phyloP scores from a whole-genome alignment of 1,140 invertebrate species.

The Apis florea region DNA sequence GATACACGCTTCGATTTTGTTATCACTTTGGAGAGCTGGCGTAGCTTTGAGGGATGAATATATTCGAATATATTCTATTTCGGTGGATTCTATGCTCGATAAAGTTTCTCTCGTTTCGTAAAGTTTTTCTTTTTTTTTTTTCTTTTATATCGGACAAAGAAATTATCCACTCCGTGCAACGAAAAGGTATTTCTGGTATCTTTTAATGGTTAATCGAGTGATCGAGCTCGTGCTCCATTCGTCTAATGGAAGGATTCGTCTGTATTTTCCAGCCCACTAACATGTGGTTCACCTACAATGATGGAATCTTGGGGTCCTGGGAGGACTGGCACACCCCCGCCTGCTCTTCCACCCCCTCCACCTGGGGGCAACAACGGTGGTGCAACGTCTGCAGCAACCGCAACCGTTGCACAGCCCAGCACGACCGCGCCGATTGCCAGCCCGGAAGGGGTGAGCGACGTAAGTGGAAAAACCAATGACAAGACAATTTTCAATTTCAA shows the following conservation, averaged over 20 bases:
- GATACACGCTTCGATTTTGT: not conserved
- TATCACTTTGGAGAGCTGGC: too few relatives aligned
- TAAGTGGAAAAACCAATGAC: conserved; percentile 63
- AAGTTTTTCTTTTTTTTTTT: too few relatives aligned
- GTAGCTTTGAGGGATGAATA: not conserved
- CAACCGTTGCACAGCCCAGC: conserved; percentile 62
- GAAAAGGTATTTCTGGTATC: not conserved
- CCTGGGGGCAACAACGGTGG: conserved; percentile 65
- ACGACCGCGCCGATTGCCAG: conserved; percentile 79
- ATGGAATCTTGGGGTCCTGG: conserved; percentile 77
- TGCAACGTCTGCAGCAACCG: conserved; percentile 63
- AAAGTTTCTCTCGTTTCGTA: not conserved
- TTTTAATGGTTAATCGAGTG: not conserved
- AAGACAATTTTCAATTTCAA: too few relatives aligned
- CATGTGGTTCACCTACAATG: conserved; percentile 80
- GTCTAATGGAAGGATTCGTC: conserved; percentile 33
- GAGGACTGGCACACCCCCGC: conserved; percentile 72
- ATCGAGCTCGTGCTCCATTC: not conserved
- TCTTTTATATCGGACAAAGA: not conserved
- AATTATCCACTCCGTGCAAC: not conserved
- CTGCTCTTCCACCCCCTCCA: conserved; percentile 69
- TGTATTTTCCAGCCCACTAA: conserved; percentile 79
- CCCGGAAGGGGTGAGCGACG: conserved; percentile 79
- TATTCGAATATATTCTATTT: not conserved
- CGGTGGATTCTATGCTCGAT: not conserved